Evolutionary conservation across 2,797 vertebrate genomes (phyloP).

Genomic region (Sebastes dallii): DNA sequence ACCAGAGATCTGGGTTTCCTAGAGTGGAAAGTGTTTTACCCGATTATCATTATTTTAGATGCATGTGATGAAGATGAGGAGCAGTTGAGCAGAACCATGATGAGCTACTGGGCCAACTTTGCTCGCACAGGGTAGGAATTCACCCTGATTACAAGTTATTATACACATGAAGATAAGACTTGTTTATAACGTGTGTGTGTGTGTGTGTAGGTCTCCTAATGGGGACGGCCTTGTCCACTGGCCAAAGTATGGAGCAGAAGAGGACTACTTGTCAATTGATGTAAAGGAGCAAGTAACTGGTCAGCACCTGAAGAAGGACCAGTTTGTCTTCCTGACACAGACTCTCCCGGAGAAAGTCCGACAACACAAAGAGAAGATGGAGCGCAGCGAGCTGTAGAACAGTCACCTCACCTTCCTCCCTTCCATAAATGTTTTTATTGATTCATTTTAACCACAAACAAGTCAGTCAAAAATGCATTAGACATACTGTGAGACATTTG

Average conservation of each 20-base stretch:
- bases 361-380: conserved; percentile 33
- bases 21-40: background rate
- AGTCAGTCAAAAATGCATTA: no score
- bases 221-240: conserved; percentile 79
- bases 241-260: conserved; percentile 80
- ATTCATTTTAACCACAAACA: background rate
- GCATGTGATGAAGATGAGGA: conserved; percentile 77
- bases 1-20: background rate
- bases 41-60: conserved; percentile 46
- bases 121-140: conserved; percentile 82
- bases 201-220: conserved; percentile 83
- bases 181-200: background rate
- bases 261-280: conserved; percentile 58
- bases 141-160: background rate
- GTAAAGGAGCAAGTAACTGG: no score
- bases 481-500: no score
- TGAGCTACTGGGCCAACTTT: conserved; percentile 89
- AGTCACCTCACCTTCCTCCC: background rate
- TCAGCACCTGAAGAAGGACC: background rate
- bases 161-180: background rate
- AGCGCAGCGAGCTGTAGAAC: conserved; percentile 59
- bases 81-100: conserved; percentile 76
- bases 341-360: conserved; percentile 52
- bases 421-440: background rate
- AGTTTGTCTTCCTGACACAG: conserved; percentile 76